phyloP scores from a whole-genome alignment of 2,113 vertebrate genomes.

The Stigmatopora nigra region DNA sequence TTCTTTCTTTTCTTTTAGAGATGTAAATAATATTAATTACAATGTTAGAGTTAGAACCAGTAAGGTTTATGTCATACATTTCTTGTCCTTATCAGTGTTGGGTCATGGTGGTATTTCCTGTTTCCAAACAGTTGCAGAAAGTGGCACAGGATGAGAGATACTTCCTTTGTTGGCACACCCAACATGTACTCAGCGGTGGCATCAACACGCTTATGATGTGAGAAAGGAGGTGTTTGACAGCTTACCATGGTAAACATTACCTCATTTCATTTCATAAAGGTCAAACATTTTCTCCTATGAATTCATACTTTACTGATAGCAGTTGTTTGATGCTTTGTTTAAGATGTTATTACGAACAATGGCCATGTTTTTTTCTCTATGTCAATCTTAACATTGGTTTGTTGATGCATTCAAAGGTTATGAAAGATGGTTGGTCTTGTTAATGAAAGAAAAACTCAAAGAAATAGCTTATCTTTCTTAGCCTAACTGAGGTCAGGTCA shows the following conservation, averaged over 20 bases:
- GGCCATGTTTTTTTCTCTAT: background rate
- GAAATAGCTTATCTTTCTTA: too few relatives aligned
- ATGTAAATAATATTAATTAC: background rate
- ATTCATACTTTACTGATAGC: slow-evolving; percentile 4
- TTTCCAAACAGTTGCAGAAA: slow-evolving; percentile 50
- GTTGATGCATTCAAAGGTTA: background rate
- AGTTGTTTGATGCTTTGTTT: slow-evolving; percentile 6
- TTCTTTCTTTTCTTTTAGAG: background rate
- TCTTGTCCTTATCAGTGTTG: slow-evolving; percentile 61
- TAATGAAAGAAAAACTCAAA: too few relatives aligned
- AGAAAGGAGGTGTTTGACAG: slow-evolving; percentile 14
- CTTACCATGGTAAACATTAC: background rate
- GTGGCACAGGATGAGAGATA: slow-evolving; percentile 68
- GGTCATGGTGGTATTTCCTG: slow-evolving; percentile 69
- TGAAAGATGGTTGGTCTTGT: too few relatives aligned
- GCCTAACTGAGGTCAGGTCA: too few relatives aligned
- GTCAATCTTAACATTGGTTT: background rate
- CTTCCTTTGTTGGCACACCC: slow-evolving; percentile 69
- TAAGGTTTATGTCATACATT: slow-evolving; percentile 31
- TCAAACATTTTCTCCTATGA: slow-evolving; percentile 17
- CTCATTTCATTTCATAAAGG: slow-evolving; percentile 9
- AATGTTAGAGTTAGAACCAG: slow-evolving; percentile 35
- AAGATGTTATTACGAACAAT: background rate
- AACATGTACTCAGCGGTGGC: slow-evolving; percentile 30
- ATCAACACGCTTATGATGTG: slow-evolving; percentile 3